Evolutionary conservation across 2,113 vertebrate genomes (phyloP).

Genomic region (Hippocampus zosterae): DNA sequence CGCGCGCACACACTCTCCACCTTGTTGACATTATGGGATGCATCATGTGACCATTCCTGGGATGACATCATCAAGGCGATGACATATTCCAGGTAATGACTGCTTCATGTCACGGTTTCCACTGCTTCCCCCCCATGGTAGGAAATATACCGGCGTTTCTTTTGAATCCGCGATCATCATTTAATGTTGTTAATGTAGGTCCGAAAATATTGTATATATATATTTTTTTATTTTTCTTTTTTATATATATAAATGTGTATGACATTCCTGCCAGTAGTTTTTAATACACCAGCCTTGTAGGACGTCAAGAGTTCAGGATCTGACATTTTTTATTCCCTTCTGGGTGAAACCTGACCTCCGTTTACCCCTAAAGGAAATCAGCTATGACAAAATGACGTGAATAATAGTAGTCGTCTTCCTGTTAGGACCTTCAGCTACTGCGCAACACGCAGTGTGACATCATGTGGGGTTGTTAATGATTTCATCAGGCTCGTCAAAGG

Average conservation of each 20-base stretch:
- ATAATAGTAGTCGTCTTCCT: slow-evolving; percentile 6
- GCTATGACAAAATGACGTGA: neutral
- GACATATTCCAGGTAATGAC: neutral
- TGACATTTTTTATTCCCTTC: neutral
- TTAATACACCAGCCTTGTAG: neutral
- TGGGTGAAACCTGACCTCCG: neutral
- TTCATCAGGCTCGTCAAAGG: neutral
- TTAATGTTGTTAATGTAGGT: neutral
- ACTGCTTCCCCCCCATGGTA: neutral
- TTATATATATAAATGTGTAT: too few relatives aligned
- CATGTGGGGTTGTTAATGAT: neutral
- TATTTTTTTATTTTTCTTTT: neutral
- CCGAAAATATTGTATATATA: neutral
- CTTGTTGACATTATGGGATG: slow-evolving; percentile 7
- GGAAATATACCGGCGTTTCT: neutral
- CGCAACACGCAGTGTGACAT: neutral
- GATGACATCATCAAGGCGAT: neutral
- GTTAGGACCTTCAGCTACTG: neutral
- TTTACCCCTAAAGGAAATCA: neutral
- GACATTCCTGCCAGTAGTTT: too few relatives aligned
- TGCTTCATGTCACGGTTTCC: neutral
- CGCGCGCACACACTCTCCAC: neutral
- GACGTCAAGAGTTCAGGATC: neutral
- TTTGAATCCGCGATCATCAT: too few relatives aligned
- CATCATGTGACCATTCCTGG: neutral